Evolutionary conservation across 2,888 invertebrate genomes (phyloP).

Genomic region (Eupeodes latifasciatus): DNA sequence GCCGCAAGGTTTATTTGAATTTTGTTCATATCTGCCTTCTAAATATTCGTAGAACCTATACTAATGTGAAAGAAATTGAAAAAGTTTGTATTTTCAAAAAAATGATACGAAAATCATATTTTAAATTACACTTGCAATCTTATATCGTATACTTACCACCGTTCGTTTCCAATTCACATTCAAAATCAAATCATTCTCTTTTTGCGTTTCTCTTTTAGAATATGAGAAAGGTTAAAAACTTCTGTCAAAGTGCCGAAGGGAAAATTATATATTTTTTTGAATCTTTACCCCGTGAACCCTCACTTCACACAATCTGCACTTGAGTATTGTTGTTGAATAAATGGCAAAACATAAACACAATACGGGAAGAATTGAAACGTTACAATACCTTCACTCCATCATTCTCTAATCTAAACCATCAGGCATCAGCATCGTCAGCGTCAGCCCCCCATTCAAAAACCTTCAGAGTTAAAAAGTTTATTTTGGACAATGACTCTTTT

Average conservation of each 20-base stretch:
- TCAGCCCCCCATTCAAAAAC: not conserved
- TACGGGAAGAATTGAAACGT: conserved; percentile 1
- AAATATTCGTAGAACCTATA: conserved; percentile 2
- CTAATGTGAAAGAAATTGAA: conserved; percentile 65
- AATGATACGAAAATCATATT: conserved; percentile 33
- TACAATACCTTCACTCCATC: conserved; percentile 9
- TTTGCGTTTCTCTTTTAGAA: not conserved
- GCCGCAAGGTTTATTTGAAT: not conserved
- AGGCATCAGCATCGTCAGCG: too few relatives aligned
- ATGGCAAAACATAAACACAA: conserved; percentile 30
- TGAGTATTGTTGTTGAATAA: conserved; percentile 22
- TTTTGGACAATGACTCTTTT: conserved; percentile 69
- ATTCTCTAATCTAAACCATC: not conserved
- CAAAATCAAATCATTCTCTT: not conserved
- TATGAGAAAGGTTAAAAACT: conserved; percentile 34
- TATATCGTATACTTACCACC: not conserved
- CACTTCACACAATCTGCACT: not conserved
- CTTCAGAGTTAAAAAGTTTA: conserved; percentile 53
- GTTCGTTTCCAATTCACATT: not conserved
- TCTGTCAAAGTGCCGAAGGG: conserved; percentile 62
- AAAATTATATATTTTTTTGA: conserved; percentile 68
- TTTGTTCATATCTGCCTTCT: too few relatives aligned
- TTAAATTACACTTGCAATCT: conserved; percentile 47
- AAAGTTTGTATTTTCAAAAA: conserved; percentile 43
- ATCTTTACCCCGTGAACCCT: conserved; percentile 17